Evolutionary conservation across 1,140 invertebrate genomes (phyloP), one percentile per base, ranked within the genome.

Genomic region (Agrypnia vestita): DNA sequence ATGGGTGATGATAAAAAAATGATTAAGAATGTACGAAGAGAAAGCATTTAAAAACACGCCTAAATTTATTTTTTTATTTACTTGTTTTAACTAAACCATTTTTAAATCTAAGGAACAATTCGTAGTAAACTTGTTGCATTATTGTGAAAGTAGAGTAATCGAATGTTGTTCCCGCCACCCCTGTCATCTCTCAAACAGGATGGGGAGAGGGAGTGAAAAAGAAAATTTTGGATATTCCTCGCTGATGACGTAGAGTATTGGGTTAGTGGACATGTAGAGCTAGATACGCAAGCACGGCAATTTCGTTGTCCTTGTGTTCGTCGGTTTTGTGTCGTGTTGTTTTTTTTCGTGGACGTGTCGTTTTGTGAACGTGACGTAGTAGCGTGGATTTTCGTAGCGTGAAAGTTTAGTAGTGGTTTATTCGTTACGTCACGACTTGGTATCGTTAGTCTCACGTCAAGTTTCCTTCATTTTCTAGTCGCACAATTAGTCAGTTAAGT

Each of bases 181-280:
- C 51, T 83, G 82, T 55, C 67, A 76, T 59, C 72, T 79, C 53
- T 53, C 19, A 43, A 71, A 80, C 78, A 73, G 46, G 80, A 82
- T 21, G 81, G 82, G 76, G 82, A 72, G 80, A 81, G 76, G 76
- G 80, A 83, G 80, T 74, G 82, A 80, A 83, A 82, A 84, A 81
- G 80, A 84, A 84, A 82, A 84, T 84, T 84, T 77, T 19, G 84
- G 81, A 80, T 84, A 85, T 73, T 81, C 79, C 76, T 75, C 43
- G 46, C 64, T 73, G 78, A 82, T 73, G 76, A 75, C 61, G 78
- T 82, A 64, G 76, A 53, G 55, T 88, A 35, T 88, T 89, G 88
- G 87, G 87, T 88, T 89, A 90, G 89, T 90, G 89, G 89, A 87
- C 88, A 90, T 90, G 89, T 89, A 89, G 88, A 87, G 86, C 88